These are phyloP conservation scores for Nebria salina DNA, from an alignment of 2,888 invertebrate genomes.

Conservation along the genomic window DNA sequence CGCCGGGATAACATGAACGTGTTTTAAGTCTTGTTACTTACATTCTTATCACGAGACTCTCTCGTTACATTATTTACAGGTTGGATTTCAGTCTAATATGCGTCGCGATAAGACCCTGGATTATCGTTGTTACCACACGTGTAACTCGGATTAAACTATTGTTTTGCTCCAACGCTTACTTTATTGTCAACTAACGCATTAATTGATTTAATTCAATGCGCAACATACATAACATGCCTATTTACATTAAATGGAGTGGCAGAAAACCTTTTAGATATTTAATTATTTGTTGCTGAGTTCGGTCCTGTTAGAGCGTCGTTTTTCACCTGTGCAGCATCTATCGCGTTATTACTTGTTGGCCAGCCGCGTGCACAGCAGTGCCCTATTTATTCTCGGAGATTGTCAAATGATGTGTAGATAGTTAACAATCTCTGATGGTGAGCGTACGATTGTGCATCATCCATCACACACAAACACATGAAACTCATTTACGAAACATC, in stretches of 20 bases:
- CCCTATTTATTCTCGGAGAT: conserved; percentile 39
- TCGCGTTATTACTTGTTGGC: background rate
- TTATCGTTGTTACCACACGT: background rate
- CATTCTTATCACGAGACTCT: background rate
- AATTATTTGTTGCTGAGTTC: background rate
- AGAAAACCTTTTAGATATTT: background rate
- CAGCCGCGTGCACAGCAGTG: conserved; percentile 20
- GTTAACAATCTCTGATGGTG: conserved; percentile 30
- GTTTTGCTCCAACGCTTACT: background rate
- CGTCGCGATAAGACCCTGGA: background rate
- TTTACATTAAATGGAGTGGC: too few relatives aligned
- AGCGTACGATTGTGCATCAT: conserved; percentile 32
- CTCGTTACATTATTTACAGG: background rate
- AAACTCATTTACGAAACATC: background rate
- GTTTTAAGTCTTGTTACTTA: background rate
- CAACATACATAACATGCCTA: too few relatives aligned
- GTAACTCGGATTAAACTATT: conserved; percentile 1
- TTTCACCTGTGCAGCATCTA: background rate
- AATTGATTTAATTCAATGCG: too few relatives aligned
- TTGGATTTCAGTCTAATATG: conserved; percentile 1
- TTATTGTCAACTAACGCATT: too few relatives aligned
- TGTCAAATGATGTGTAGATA: conserved; percentile 42
- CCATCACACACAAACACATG: conserved; percentile 17
- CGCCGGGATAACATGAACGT: background rate
- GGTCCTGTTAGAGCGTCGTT: background rate